These are phyloP conservation scores for Ciconia boyciana DNA, from an alignment of 2,113 vertebrate genomes.

Conservation along the genomic window DNA sequence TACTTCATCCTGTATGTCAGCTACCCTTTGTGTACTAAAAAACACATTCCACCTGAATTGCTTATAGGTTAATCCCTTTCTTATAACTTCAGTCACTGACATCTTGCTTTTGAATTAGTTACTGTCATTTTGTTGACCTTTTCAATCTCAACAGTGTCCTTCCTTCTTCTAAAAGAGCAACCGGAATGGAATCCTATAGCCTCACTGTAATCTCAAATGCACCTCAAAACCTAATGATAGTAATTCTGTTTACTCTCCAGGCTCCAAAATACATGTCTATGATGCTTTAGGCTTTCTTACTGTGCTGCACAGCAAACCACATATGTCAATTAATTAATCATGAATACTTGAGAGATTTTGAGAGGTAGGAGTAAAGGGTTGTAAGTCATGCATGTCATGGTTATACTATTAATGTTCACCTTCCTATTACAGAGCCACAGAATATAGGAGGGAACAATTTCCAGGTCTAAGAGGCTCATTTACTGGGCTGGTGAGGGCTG, in stretches of 20 bases:
- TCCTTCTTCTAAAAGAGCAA: slow-evolving; percentile 42
- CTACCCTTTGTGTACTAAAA: slow-evolving; percentile 32
- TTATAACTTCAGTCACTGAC: slow-evolving; percentile 64
- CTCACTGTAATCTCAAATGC: background rate
- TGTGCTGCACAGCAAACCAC: background rate
- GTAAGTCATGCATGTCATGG: background rate
- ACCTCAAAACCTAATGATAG: slow-evolving; percentile 2
- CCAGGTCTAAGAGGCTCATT: background rate
- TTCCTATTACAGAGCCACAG: background rate
- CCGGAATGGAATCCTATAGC: slow-evolving; percentile 8
- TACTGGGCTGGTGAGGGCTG: background rate
- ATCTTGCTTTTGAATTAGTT: slow-evolving; percentile 72
- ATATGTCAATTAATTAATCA: background rate
- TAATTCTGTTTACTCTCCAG: background rate
- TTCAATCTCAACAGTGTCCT: slow-evolving; percentile 69
- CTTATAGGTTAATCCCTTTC: slow-evolving; percentile 65
- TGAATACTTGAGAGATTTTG: background rate
- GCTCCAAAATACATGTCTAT: background rate
- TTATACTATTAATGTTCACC: background rate
- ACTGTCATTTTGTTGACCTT: slow-evolving; percentile 74
- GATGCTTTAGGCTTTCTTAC: background rate
- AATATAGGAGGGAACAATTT: background rate
- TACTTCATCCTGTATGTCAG: slow-evolving; percentile 51
- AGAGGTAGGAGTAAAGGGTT: background rate
- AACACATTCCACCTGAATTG: slow-evolving; percentile 62